These are phyloP conservation scores for Diploptera punctata DNA, from an alignment of 2,888 invertebrate species.

Conservation along the genomic window DNA sequence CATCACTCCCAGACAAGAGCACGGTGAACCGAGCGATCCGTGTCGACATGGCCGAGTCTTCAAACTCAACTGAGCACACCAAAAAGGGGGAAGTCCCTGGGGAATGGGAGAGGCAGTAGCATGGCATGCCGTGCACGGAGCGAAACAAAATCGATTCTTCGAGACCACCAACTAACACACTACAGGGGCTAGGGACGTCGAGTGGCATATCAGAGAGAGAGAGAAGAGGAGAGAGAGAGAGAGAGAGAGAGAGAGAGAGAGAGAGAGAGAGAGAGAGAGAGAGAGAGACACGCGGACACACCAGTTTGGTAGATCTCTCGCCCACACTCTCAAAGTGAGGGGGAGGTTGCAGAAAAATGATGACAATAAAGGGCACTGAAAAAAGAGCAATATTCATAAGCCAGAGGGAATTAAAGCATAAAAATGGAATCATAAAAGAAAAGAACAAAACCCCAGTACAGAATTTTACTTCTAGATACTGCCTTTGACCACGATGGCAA, in stretches of 20 bases:
- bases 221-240: slow-evolving; percentile 22
- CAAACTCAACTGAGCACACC: slow-evolving; percentile 30
- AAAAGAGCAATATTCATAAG: slow-evolving; percentile 22
- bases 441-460: slow-evolving; percentile 7
- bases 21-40: slow-evolving; percentile 37
- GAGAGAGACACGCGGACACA: slow-evolving; percentile 25
- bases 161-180: slow-evolving; percentile 35
- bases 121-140: slow-evolving; percentile 22
- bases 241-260: not conserved
- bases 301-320: not conserved
- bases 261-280: not conserved
- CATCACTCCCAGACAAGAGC: slow-evolving; percentile 32
- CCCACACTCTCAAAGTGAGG: not conserved
- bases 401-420: slow-evolving; percentile 18
- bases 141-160: slow-evolving; percentile 41
- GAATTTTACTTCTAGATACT: not conserved
- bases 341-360: not conserved
- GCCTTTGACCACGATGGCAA: not conserved
- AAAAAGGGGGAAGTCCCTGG: slow-evolving; percentile 5
- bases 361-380: slow-evolving; percentile 15
- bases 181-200: not conserved
- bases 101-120: not conserved
- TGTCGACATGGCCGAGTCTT: slow-evolving; percentile 31
- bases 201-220: slow-evolving; percentile 27
- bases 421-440: slow-evolving; percentile 10